These are phyloP conservation scores for Apostichopus japonicus DNA, from an alignment of 35 echinoderm and acorn worm species.

Conservation along the genomic window DNA sequence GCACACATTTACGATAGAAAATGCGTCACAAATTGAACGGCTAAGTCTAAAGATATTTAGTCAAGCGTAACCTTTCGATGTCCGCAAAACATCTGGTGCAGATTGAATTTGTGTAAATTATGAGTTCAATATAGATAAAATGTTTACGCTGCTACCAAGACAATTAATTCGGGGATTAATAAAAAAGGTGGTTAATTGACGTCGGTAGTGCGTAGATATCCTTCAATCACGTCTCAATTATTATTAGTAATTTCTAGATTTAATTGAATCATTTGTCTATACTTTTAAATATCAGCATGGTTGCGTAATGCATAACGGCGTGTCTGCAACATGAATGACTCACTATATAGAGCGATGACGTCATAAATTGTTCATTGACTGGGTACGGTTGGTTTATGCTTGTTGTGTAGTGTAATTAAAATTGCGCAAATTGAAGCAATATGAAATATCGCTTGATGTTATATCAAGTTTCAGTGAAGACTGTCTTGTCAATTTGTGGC, in stretches of 20 bases:
- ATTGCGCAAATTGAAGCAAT: no score
- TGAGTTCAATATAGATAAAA: not conserved
- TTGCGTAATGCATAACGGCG: not conserved
- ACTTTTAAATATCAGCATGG: not conserved
- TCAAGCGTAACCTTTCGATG: not conserved
- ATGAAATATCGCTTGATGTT: no score
- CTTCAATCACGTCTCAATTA: not conserved
- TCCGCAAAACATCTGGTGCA: not conserved
- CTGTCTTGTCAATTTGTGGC: no score
- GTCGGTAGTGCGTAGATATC: not conserved
- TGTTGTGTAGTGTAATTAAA: no score
- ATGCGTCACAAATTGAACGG: not conserved
- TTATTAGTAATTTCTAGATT: not conserved
- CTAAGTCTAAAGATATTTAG: not conserved
- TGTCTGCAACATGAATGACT: not conserved
- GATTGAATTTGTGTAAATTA: not conserved
- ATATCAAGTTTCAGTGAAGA: no score
- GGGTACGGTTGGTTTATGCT: no score
- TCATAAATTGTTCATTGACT: not conserved
- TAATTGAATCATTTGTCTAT: conserved; percentile 3
- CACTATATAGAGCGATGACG: not conserved
- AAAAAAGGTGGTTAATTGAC: not conserved
- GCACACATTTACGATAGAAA: not conserved
- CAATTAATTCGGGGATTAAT: not conserved
- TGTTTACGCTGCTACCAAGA: not conserved